Evolutionary conservation across 2,797 vertebrate species (phyloP).

Genomic region (Alauda arvensis): DNA sequence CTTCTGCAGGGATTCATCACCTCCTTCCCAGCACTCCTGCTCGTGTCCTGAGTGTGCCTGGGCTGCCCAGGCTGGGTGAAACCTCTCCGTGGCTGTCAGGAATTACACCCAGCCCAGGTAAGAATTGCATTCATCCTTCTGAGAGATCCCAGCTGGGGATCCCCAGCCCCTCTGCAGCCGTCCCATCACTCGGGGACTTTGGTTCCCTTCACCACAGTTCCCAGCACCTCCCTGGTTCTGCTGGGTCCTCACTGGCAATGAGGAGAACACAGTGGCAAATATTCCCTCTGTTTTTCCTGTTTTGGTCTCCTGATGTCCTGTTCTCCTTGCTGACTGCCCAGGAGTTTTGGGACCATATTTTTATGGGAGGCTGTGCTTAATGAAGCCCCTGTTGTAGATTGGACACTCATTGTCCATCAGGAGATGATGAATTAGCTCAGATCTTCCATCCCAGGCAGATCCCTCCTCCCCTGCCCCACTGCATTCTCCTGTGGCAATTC

Average conservation of each 20-base stretch:
- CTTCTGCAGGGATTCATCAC: not conserved
- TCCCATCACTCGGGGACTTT: not conserved
- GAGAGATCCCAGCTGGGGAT: not conserved
- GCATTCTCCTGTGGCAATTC: not conserved
- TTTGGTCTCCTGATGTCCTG: not conserved
- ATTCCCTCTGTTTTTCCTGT: rapidly evolving
- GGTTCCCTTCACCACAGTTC: not conserved
- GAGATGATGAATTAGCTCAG: not conserved
- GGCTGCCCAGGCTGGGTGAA: not conserved
- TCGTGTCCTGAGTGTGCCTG: not conserved
- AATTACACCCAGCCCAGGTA: not conserved
- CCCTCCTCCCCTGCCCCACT: not conserved
- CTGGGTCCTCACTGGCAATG: not conserved
- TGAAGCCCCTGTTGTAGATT: not conserved
- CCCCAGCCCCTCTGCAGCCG: not conserved
- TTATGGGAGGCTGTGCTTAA: not conserved
- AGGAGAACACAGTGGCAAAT: not conserved
- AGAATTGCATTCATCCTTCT: not conserved
- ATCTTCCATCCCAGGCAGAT: not conserved
- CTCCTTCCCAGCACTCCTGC: not conserved
- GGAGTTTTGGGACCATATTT: not conserved
- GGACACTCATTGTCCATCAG: not conserved
- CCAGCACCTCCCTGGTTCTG: not conserved
- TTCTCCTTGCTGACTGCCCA: not conserved
- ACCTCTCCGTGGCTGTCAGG: not conserved